phyloP scores from a whole-genome alignment of 2,797 vertebrate genomes.

The Oreochromis grahami region DNA sequence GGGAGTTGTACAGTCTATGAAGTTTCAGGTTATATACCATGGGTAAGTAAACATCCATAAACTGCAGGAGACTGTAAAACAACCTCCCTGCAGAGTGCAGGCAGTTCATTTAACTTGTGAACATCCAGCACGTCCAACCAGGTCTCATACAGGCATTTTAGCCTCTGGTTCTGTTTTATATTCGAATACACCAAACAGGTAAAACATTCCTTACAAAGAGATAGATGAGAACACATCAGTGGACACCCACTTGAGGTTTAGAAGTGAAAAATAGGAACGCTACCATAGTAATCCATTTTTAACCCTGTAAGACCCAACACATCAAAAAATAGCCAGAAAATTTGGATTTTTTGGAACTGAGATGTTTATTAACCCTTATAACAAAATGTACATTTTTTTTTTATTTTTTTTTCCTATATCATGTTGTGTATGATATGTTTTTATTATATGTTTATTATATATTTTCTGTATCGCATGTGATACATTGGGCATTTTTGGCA shows the following conservation, averaged over 20 bases:
- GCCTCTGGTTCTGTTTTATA: background rate
- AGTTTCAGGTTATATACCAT: background rate
- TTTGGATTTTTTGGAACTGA: background rate
- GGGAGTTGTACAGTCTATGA: background rate
- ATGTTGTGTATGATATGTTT: background rate
- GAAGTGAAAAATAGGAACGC: background rate
- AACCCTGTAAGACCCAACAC: background rate
- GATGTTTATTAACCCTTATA: background rate
- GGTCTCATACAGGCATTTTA: background rate
- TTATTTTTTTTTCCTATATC: background rate
- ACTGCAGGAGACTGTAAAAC: background rate
- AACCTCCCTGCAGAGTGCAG: background rate
- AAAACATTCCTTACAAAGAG: background rate
- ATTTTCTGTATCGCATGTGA: background rate
- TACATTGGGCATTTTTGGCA: background rate
- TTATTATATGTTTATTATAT: background rate
- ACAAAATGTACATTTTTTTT: background rate
- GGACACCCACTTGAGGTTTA: background rate
- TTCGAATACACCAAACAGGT: background rate
- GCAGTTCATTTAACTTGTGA: background rate
- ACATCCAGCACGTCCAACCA: background rate
- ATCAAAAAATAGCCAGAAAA: background rate
- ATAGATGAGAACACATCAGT: background rate
- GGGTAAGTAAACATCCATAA: background rate
- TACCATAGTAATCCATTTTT: background rate